Conservation (phyloP, 2,797 vertebrate species). For the Esox lucius region DNA sequence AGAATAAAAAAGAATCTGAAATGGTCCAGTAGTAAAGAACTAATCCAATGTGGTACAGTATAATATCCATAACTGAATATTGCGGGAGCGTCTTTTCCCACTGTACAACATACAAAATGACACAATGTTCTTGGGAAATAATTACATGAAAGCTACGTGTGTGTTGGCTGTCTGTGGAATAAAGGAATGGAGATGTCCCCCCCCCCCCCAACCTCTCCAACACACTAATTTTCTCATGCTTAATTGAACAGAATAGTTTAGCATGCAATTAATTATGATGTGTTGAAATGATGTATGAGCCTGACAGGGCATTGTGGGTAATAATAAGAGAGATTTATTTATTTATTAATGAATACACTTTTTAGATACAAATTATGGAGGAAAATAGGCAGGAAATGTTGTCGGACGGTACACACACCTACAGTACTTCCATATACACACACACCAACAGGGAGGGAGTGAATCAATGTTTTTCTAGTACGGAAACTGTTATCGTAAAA, state of each 20-base stretch:
- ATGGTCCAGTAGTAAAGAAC: conserved; percentile 48
- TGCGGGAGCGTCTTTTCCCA: too few species aligned
- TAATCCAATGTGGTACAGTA: conserved; percentile 9
- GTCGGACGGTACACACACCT: conserved; percentile 57
- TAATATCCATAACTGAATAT: not conserved
- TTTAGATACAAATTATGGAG: conserved; percentile 79
- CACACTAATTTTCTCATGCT: conserved; percentile 64
- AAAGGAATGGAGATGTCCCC: conserved; percentile 32
- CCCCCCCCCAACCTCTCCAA: not conserved
- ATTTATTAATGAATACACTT: conserved; percentile 78
- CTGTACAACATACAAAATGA: conserved; percentile 11
- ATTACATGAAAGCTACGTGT: conserved; percentile 33
- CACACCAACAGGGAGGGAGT: conserved; percentile 34
- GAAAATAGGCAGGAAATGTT: conserved; percentile 79
- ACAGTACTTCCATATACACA: conserved; percentile 5
- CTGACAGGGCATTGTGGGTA: conserved; percentile 77
- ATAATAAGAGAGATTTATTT: conserved; percentile 82
- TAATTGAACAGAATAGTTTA: conserved; percentile 81
- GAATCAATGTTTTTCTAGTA: conserved; percentile 81
- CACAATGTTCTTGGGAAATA: conserved; percentile 26
- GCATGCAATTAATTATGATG: conserved; percentile 82
- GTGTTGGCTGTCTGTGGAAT: conserved; percentile 45
- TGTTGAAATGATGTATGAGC: conserved; percentile 79
- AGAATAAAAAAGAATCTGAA: conserved; percentile 17
- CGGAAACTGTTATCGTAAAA: conserved; percentile 82